Evolutionary conservation across 2,797 vertebrate species (phyloP), one percentile per base, ranked within the genome.

Genomic region (Ambastaia sidthimunki): DNA sequence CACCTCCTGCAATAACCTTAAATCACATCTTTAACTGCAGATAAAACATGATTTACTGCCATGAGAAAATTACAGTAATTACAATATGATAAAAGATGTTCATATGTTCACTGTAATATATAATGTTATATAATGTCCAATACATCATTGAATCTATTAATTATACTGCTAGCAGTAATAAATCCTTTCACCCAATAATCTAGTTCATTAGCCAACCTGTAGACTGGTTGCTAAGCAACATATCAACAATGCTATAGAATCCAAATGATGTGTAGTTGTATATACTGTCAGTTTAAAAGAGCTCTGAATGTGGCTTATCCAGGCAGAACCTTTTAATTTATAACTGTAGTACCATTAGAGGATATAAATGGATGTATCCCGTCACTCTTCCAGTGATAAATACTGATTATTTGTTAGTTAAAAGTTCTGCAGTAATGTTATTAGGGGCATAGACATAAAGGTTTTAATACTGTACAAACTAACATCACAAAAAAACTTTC

Each of bases 191-290:
- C 18, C 6, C n/a, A 65, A 31, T 48, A 52, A 50, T 37, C 3
- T 21, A 21, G 25, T 52, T 74, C 44, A 74, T 74, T 50, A 48
- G 7, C 10, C 57, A 74, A 28, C 9, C 57, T 48, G 7, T 69
- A 69, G 23, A 44, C 48, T 50, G 25, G 72, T 63, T 63, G 72
- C 55, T n/a, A 47, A 25, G 71, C 59, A 62, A 47, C 23, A 31
- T 9, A 31, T 41, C 23, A 25, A n/a, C 12, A 34, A 50, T 63
- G n/a, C 10, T 23, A 52, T 52, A 18, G 18, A 16, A 16, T 52
- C 9, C 37, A 41, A 9, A 41, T 10, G 31, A 37, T 37, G 34
- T 37, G 34, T 37, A 4, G 31, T 31, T 37, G 34, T 37, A 7
- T 37, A 37, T 37, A 37, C 7, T 4, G 34, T 37, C 34, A 37